Conservation (phyloP, 2,797 vertebrate species). For the Mormyrus proboscirostris region DNA sequence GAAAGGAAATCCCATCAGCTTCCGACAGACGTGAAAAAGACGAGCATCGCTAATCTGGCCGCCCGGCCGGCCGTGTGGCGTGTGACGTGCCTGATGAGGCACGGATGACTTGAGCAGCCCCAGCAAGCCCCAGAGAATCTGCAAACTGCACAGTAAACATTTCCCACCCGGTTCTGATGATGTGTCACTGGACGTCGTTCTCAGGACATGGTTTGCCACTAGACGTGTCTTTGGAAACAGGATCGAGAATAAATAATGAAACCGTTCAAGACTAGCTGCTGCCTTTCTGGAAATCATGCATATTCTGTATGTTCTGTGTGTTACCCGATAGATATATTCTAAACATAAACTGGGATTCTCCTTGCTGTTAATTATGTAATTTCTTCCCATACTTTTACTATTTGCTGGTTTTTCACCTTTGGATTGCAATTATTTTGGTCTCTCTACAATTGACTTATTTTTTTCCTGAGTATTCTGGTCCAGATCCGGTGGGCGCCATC, state of each 20-base stretch:
- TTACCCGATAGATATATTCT: neutral
- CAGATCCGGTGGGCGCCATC: neutral
- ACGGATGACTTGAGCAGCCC: neutral
- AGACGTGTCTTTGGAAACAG: neutral
- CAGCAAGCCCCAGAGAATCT: neutral
- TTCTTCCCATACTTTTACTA: neutral
- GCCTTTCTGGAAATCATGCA: neutral
- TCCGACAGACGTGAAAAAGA: constrained; percentile 20
- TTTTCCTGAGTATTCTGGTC: neutral
- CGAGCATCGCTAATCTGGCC: constrained; percentile 8
- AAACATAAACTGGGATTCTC: neutral
- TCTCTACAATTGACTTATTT: neutral
- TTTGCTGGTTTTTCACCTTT: neutral
- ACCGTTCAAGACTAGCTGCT: neutral
- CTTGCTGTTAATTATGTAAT: neutral
- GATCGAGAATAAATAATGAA: neutral
- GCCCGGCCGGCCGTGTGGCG: neutral
- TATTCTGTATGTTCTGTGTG: neutral
- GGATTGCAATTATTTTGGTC: neutral
- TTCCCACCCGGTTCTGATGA: neutral
- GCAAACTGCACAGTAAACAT: neutral
- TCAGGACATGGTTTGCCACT: neutral
- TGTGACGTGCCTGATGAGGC: neutral
- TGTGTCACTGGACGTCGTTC: neutral
- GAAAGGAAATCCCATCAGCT: constrained; percentile 37